These are phyloP conservation scores for Netelia fuscicornis DNA, from an alignment of 2,888 invertebrate genomes.

Conservation along the genomic window DNA sequence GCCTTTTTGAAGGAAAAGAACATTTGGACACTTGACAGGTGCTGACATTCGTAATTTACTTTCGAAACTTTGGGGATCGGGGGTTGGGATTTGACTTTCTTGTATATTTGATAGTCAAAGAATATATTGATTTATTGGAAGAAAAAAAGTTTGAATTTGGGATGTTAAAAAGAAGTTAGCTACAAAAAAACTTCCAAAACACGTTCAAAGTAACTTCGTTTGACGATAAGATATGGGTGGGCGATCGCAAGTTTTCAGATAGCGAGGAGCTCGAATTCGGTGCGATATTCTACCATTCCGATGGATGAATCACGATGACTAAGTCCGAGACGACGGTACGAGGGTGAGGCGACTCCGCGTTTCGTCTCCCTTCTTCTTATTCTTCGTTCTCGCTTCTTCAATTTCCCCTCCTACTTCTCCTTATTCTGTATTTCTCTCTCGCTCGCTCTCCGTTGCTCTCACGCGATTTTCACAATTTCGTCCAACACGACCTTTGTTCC, in stretches of 20 bases:
- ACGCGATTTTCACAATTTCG: slow-evolving; percentile 3
- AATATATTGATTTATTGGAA: too few relatives aligned
- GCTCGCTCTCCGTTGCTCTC: slow-evolving; percentile 11
- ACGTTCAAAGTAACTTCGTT: too few relatives aligned
- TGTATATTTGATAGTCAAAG: too few relatives aligned
- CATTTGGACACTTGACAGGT: too few relatives aligned
- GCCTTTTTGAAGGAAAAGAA: too few relatives aligned
- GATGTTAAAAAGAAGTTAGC: too few relatives aligned
- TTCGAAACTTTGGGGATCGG: too few relatives aligned
- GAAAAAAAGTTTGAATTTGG: too few relatives aligned
- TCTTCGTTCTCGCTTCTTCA: not conserved
- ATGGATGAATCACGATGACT: slow-evolving; percentile 67
- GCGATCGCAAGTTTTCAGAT: too few relatives aligned
- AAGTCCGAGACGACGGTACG: slow-evolving; percentile 34
- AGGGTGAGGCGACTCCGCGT: slow-evolving; percentile 18
- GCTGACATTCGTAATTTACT: too few relatives aligned
- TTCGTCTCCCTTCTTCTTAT: slow-evolving; percentile 12
- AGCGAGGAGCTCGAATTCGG: not conserved
- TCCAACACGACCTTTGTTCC: slow-evolving; percentile 30
- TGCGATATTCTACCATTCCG: slow-evolving; percentile 45
- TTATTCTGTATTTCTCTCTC: not conserved
- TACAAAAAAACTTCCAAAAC: too few relatives aligned
- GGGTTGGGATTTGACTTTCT: too few relatives aligned
- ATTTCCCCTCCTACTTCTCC: slow-evolving; percentile 3
- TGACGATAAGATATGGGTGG: not conserved